Evolutionary conservation across 2,888 invertebrate genomes (phyloP), one percentile per base, ranked within the genome.

Genomic region (Melieria omissa): DNA sequence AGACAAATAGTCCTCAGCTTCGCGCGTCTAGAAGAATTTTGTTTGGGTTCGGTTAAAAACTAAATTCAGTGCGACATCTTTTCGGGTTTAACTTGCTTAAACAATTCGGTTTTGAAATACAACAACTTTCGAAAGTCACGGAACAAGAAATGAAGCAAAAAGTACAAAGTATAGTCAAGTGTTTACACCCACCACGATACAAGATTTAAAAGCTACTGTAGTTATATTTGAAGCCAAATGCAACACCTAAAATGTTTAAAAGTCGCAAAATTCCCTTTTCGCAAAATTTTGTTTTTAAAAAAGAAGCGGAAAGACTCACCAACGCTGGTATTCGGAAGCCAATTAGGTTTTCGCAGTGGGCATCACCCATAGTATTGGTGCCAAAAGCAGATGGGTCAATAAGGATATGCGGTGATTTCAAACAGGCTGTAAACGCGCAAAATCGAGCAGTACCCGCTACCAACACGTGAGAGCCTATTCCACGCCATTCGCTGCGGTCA

Each of bases 361-460:
- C 80, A 12, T 83, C 83, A 7, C 83, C 83, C 5, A 78, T 83
- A 4, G 82, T 84, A 4, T 78, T 82, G 9, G 79, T 82, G 8
- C 72, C 79, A 42, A 84, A 83, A 62, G 72, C 75, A 12, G 74
- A 81, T 69, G 76, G 75, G 5, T 52, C 66, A 10, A 71, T 84
- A 14, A 74, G 81, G 44, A 79, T 77, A 9, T 78, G 77, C 47
- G 77, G 75, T 0, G 78, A 78, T 71, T 79, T 78, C 47, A 78
- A 79, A 60, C 54, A 55, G 52, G 60, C 72, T 29, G 73, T 57
- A 41, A 81, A 82, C 71, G 74, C 77, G 5, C 70, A 76, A 52
- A 75, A 75, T 78, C 10, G 80, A 81, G 54, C 76, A 78, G 41
- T 74, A 80, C 68, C 70, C 72, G 12, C 65, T 74, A 41, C 72